Conservation (phyloP, 2,113 vertebrate genomes). For the Hippolais icterina region DNA sequence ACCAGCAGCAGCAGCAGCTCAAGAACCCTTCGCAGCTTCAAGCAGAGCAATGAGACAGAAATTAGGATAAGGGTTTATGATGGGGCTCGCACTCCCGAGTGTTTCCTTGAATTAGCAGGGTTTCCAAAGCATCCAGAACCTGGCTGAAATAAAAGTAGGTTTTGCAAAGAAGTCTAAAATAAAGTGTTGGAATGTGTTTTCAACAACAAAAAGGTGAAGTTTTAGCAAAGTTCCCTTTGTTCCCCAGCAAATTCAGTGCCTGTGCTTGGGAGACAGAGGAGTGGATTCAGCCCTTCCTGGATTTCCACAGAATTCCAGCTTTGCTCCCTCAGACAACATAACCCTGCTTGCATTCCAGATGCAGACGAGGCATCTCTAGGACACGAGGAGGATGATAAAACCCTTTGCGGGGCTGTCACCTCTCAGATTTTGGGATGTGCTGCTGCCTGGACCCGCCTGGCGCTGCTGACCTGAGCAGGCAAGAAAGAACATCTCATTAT, state of each 20-base stretch:
- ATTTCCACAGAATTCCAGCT: not conserved
- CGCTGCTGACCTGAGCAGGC: not conserved
- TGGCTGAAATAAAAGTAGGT: not conserved
- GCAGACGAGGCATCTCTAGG: not conserved
- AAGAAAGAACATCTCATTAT: not conserved
- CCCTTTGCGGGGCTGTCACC: not conserved
- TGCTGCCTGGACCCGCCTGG: fast-evolving
- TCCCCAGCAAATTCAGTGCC: fast-evolving
- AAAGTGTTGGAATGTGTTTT: not conserved
- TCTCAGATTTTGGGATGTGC: not conserved
- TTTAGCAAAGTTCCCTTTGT: not conserved
- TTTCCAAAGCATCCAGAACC: not conserved
- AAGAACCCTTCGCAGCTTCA: not conserved
- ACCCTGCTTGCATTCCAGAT: not conserved
- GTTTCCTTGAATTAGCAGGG: not conserved
- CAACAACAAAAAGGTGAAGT: not conserved
- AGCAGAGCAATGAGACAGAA: not conserved
- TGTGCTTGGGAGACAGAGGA: not conserved
- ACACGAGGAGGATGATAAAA: not conserved
- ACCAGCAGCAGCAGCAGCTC: not conserved
- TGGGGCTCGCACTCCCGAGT: not conserved
- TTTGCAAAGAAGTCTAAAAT: not conserved
- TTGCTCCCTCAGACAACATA: not conserved
- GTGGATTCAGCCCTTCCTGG: not conserved
- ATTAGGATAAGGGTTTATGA: not conserved